Conservation (phyloP, 1,140 invertebrate genomes). For the Arion vulgaris region DNA sequence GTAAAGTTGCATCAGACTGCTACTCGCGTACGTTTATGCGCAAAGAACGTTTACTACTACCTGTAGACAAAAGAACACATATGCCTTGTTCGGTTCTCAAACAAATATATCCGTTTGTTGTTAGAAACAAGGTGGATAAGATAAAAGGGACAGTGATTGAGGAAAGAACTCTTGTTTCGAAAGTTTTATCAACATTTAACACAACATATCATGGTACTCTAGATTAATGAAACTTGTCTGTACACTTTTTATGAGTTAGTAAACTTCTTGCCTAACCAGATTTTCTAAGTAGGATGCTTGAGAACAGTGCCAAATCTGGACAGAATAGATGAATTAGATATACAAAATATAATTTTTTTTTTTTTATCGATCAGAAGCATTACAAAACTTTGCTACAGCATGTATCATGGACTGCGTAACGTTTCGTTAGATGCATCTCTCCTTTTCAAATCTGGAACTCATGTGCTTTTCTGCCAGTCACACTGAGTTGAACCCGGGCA, state of each 20-base stretch:
- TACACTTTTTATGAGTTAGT: not conserved
- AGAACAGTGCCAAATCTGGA: not conserved
- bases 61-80: slow-evolving; percentile 16
- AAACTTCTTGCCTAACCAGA: not conserved
- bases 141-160: not conserved
- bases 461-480: too few species aligned
- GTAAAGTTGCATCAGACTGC: slow-evolving; percentile 28
- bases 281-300: not conserved
- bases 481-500: too few species aligned
- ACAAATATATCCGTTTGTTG: slow-evolving; percentile 31
- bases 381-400: too few species aligned
- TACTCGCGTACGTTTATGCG: slow-evolving; percentile 38
- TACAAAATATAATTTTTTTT: too few species aligned
- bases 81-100: slow-evolving; percentile 28
- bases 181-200: slow-evolving; percentile 7
- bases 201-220: slow-evolving; percentile 7
- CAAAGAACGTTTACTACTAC: slow-evolving; percentile 32
- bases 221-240: not conserved
- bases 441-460: too few species aligned
- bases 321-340: not conserved
- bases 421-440: too few species aligned
- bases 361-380: too few species aligned
- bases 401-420: too few species aligned
- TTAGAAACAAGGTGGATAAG: not conserved
- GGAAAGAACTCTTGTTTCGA: slow-evolving; percentile 15